phyloP scores from a whole-genome alignment of 2,888 invertebrate species.

The Terebella lapidaria region DNA sequence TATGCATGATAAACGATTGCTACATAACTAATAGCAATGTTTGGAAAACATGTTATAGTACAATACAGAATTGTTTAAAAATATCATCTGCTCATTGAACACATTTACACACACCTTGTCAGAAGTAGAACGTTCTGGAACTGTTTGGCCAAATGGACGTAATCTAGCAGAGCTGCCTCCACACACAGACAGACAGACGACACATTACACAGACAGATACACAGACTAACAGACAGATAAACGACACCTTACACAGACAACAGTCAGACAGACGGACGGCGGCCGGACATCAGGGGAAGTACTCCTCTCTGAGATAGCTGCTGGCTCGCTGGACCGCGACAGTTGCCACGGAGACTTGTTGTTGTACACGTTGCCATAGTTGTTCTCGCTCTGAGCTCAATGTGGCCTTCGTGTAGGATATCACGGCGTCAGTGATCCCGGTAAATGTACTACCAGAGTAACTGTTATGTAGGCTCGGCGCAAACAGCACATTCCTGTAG shows the following conservation, averaged over 20 bases:
- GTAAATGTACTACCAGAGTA: constrained; percentile 18
- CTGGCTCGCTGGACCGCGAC: constrained; percentile 20
- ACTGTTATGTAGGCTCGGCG: constrained; percentile 17
- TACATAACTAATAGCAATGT: no score
- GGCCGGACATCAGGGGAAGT: not conserved
- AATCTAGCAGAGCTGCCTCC: not conserved
- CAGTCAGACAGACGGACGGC: no score
- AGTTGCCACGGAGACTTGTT: constrained; percentile 21
- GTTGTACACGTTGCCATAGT: constrained; percentile 5
- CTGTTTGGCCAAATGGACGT: no score
- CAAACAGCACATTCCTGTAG: constrained; percentile 23
- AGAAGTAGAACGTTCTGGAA: no score
- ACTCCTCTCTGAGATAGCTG: constrained; percentile 6
- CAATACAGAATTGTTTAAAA: no score
- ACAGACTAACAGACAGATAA: no score
- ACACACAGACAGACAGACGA: not conserved
- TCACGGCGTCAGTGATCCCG: constrained; percentile 24
- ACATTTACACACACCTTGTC: no score
- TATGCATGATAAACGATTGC: no score
- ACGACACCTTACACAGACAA: no score
- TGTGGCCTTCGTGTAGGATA: constrained; percentile 12
- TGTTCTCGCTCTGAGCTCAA: not conserved
- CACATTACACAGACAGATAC: not conserved
- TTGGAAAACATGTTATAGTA: no score
- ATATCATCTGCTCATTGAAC: no score